Conservation (phyloP, 2,888 invertebrate species). For the Rhyacophila evoluta region DNA sequence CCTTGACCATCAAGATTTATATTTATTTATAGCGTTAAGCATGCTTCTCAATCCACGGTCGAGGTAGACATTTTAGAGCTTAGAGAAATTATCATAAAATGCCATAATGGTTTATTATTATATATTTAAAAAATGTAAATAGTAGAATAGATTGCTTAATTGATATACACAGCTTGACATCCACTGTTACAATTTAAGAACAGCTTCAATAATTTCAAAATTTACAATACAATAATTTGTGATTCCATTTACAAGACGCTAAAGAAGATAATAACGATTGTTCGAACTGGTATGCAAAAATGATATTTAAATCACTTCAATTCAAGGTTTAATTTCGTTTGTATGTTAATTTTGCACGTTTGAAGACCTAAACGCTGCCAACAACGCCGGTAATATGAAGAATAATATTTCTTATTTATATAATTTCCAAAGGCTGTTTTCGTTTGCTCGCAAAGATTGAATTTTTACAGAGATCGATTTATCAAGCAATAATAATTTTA, state of each 20-base stretch:
- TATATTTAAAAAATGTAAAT: no score
- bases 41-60: no score
- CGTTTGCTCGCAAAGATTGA: background rate
- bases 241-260: slow-evolving; percentile 18
- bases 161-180: slow-evolving; percentile 9
- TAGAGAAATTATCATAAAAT: no score
- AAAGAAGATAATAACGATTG: slow-evolving; percentile 19
- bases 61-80: no score
- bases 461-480: slow-evolving; percentile 17
- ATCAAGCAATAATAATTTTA: slow-evolving; percentile 13
- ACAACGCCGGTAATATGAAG: background rate
- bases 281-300: slow-evolving; percentile 1
- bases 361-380: background rate
- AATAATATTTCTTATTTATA: background rate
- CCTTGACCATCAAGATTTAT: no score
- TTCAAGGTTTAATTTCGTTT: slow-evolving; percentile 15
- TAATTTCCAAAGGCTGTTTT: background rate
- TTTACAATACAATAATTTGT: slow-evolving; percentile 15
- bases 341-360: background rate
- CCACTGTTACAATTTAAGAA: background rate
- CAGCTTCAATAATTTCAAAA: background rate
- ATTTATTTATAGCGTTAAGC: no score
- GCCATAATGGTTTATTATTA: no score
- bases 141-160: no score
- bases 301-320: background rate